Evolutionary conservation across 1,140 invertebrate species (phyloP).

Genomic region (Andricus grossulariae): DNA sequence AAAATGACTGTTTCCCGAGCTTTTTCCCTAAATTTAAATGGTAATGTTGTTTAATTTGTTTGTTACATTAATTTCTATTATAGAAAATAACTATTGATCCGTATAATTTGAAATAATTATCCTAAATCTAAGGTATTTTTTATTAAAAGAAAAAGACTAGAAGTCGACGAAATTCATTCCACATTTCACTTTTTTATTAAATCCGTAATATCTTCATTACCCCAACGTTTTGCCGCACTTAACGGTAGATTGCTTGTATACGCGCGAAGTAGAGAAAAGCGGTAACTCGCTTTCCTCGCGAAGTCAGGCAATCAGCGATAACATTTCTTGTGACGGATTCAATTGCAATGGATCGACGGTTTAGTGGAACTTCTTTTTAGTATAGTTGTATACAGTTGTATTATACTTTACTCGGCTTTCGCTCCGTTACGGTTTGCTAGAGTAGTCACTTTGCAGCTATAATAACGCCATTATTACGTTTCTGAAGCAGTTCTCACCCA

Average conservation of each 20-base stretch:
- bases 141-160: no score
- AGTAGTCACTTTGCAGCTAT: constrained; percentile 21
- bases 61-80: no score
- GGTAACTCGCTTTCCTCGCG: constrained; percentile 9
- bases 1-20: no score
- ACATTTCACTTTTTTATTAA: neutral
- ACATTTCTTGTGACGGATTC: constrained; percentile 15
- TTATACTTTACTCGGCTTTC: neutral
- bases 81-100: no score
- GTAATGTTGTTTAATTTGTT: no score
- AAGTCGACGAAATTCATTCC: neutral
- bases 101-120: no score
- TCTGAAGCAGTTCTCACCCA: constrained; percentile 36
- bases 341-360: constrained; percentile 16
- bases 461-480: constrained; percentile 19
- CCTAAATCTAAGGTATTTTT: no score
- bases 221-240: neutral
- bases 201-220: neutral
- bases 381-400: constrained; percentile 13
- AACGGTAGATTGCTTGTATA: neutral
- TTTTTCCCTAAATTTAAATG: no score
- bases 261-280: neutral
- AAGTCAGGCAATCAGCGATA: constrained; percentile 12
- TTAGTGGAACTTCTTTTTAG: constrained; percentile 17
- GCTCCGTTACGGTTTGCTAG: constrained; percentile 8